Evolutionary conservation across 2,113 vertebrate genomes (phyloP).

Genomic region (Epinephelus cyanopodus): DNA sequence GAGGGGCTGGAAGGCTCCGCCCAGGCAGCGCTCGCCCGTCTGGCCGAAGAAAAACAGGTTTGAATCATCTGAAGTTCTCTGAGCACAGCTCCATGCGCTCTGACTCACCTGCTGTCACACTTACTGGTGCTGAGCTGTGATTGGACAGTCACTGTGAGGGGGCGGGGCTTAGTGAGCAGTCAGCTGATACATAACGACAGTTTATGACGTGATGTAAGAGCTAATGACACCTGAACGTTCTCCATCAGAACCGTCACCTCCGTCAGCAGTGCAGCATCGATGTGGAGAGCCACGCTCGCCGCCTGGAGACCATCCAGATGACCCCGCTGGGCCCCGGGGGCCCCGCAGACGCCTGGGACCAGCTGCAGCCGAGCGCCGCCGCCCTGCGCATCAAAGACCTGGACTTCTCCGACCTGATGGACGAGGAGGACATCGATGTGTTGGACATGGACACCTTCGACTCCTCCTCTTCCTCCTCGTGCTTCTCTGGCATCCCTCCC

Average conservation of each 20-base stretch:
- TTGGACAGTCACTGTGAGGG: too few species aligned
- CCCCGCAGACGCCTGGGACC: constrained; percentile 80
- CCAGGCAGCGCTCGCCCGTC: constrained; percentile 70
- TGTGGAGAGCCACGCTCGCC: constrained; percentile 80
- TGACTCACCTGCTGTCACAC: too few species aligned
- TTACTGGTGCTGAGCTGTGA: too few species aligned
- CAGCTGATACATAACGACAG: too few species aligned
- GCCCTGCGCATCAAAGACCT: constrained; percentile 93
- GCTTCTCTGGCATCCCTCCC: constrained; percentile 35
- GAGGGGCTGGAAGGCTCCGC: constrained; percentile 77
- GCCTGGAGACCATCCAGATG: constrained; percentile 83
- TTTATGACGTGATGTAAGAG: too few species aligned
- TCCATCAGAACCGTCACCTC: constrained; percentile 61
- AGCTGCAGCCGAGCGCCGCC: constrained; percentile 75
- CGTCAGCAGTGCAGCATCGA: constrained; percentile 87
- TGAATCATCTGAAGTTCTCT: neutral
- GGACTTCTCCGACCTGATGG: constrained; percentile 95
- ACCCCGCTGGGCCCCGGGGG: constrained; percentile 77
- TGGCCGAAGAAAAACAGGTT: constrained; percentile 74
- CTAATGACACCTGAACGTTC: too few species aligned
- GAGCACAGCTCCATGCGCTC: too few species aligned
- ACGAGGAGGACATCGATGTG: constrained; percentile 94
- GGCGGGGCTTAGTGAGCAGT: too few species aligned
- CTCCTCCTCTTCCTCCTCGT: constrained; percentile 8
- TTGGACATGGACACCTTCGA: constrained; percentile 83